Evolutionary conservation across 2,797 vertebrate genomes (phyloP).

Genomic region (Borostomias antarcticus): DNA sequence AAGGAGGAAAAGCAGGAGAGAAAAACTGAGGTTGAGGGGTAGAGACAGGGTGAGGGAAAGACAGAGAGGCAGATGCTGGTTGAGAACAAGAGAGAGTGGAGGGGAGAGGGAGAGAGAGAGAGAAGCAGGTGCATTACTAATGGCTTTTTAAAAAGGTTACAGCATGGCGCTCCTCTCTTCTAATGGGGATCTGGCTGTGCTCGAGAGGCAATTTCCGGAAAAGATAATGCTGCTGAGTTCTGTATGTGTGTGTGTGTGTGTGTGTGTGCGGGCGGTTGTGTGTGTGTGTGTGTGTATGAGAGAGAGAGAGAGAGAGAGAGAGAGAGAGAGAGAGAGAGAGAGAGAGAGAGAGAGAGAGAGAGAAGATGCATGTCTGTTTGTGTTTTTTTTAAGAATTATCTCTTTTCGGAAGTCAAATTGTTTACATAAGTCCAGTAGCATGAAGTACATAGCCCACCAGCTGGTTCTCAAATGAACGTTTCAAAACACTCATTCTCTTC

Average conservation of each 20-base stretch:
- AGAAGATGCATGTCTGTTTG: background rate
- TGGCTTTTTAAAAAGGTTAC: slow-evolving; percentile 84
- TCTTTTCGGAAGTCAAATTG: background rate
- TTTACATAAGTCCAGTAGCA: background rate
- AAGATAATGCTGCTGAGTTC: slow-evolving; percentile 74
- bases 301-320: slow-evolving; percentile 55
- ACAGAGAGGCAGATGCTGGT: slow-evolving; percentile 50
- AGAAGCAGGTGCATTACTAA: slow-evolving; percentile 77
- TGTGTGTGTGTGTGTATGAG: slow-evolving; percentile 33
- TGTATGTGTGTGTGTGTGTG: slow-evolving; percentile 40
- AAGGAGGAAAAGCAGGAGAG: background rate
- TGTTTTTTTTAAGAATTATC: background rate
- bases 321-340: slow-evolving; percentile 37
- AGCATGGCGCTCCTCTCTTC: slow-evolving; percentile 74
- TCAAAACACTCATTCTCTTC: background rate
- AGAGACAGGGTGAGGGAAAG: slow-evolving; percentile 63
- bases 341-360: slow-evolving; percentile 24
- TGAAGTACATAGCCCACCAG: too few species aligned
- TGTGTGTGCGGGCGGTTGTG: slow-evolving; percentile 10
- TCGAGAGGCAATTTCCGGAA: slow-evolving; percentile 79
- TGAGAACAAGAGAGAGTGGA: background rate
- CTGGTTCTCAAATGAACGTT: background rate
- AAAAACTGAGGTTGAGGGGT: too few species aligned
- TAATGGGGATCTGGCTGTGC: slow-evolving; percentile 78
- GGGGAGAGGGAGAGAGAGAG: slow-evolving; percentile 4